Base-by-base conservation (phyloP, 2,888 invertebrate genomes). In the Drosophila vallismaia region DNA sequence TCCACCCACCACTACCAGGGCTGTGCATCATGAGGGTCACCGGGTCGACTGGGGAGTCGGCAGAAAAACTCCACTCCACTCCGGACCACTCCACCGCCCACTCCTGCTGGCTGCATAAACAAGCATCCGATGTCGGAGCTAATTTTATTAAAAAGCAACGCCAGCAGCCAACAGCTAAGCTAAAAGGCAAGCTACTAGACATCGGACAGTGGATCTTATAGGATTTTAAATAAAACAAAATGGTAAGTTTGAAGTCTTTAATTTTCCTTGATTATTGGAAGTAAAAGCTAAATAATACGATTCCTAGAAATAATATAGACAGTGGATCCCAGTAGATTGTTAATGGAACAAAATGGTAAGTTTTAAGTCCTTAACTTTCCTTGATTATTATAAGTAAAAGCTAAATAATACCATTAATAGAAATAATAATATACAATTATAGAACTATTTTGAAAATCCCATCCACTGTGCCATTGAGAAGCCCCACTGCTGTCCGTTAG, bases 91-190 rank as follows among this genome's bases (percentile, higher is more conserved):
- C n/a, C 38, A 14, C 19, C 19, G 45, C 24, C 38, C 46, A 48
- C 56, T 26, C 33, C 24, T 10, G 29, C 40, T 63, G 50, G 71
- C 68, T 79, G 79, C 86, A 85, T 85, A 82, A 85, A 82, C 85
- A 83, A 78, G 82, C 82, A 77, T 71, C 81, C 81, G 84, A 76
- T 84, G 82, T 72, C 71, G 60, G 72, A 77, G 82, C 84, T 82
- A 82, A 82, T 82, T 82, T 82, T 82, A 82, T 82, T 84, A 82
- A 84, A 83, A 82, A 84, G 76, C 79, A 77, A 71, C 80, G 64
- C 76, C 63, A 64, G 70, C 69, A 62, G 60, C 53, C 54, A 60
- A 42, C 52, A 69, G 70, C 51, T 70, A 62, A 64, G 69, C 77
- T 55, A 57, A 76, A 76, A 69, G 68, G 75, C 76, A 72, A 59